phyloP scores from a whole-genome alignment of 2,113 vertebrate genomes.

The Alligator mississippiensis region DNA sequence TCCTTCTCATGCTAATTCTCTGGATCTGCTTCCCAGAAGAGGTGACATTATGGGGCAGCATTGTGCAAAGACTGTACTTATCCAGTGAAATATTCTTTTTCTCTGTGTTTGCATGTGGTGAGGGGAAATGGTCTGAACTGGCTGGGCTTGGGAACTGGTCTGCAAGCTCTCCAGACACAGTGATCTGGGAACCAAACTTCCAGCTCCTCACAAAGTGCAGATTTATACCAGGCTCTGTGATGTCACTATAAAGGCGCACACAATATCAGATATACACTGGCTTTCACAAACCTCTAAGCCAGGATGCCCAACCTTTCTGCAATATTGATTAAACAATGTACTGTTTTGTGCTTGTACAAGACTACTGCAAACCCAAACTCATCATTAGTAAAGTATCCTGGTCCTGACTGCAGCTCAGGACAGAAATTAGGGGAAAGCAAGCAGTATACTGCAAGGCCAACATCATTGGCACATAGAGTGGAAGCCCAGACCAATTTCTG shows the following conservation, averaged over 20 bases:
- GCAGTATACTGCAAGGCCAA: not conserved
- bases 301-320: not conserved
- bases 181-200: not conserved
- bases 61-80: not conserved
- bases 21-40: not conserved
- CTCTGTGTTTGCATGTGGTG: not conserved
- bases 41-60: not conserved
- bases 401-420: not conserved
- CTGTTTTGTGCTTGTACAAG: not conserved
- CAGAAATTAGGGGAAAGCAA: not conserved
- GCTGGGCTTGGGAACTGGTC: not conserved
- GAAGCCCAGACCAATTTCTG: not conserved
- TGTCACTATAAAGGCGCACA: not conserved
- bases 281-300: not conserved
- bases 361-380: not conserved
- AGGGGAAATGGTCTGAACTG: not conserved
- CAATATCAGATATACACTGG: not conserved
- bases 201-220: not conserved
- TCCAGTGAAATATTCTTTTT: not conserved
- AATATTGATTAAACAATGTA: not conserved
- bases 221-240: not conserved
- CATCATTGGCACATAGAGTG: not conserved
- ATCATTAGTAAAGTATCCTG: not conserved
- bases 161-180: not conserved
- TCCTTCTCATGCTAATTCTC: not conserved